Conservation (phyloP, 2,888 invertebrate genomes). For the Athrips mouffetella region DNA sequence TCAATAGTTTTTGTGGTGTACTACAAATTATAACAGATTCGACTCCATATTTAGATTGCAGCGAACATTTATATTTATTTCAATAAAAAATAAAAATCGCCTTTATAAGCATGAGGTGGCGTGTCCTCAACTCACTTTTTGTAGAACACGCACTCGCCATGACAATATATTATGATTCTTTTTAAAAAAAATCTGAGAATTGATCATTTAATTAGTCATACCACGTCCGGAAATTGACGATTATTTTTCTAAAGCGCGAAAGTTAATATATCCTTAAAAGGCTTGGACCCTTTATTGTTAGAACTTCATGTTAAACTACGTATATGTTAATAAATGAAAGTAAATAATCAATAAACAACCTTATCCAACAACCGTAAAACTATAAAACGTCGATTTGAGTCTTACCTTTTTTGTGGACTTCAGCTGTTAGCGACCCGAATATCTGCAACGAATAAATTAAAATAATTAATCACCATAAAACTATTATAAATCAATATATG, state of each 20-base stretch:
- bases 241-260: not conserved
- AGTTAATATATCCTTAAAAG: not conserved
- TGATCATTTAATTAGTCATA: too few species aligned
- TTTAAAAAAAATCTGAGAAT: too few species aligned
- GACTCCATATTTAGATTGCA: too few species aligned
- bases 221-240: not conserved
- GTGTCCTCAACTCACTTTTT: too few species aligned
- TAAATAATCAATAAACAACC: not conserved
- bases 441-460: constrained; percentile 28
- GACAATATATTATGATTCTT: too few species aligned
- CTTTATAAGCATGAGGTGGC: too few species aligned
- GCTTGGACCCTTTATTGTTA: not conserved
- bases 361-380: not conserved
- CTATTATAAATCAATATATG: constrained; percentile 18
- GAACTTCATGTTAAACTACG: not conserved
- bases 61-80: too few species aligned
- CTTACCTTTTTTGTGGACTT: constrained; percentile 35
- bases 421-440: constrained; percentile 20
- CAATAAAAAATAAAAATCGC: too few species aligned
- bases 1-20: too few species aligned
- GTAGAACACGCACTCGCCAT: too few species aligned
- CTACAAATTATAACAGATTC: too few species aligned
- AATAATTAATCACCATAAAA: constrained; percentile 22
- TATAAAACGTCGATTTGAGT: constrained; percentile 11
- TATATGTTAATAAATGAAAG: constrained; percentile 1